Evolutionary conservation across 2,113 vertebrate species (phyloP).

Genomic region (Takifugu flavidus): DNA sequence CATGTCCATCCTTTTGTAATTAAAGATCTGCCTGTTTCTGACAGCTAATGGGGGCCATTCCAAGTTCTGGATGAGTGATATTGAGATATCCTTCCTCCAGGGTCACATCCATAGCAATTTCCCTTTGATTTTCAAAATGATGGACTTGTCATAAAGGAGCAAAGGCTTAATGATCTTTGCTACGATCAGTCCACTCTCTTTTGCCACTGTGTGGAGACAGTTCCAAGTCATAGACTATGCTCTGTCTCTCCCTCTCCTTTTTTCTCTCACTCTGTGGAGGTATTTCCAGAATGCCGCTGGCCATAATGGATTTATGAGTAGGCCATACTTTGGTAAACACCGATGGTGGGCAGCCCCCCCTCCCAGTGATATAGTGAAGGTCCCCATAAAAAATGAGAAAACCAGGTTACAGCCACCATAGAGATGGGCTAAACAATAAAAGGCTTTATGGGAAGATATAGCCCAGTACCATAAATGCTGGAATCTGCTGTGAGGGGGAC

Average conservation of each 20-base stretch:
- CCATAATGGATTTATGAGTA: slow-evolving; percentile 69
- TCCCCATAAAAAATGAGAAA: slow-evolving; percentile 73
- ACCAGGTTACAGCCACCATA: slow-evolving; percentile 72
- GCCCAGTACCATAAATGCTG: slow-evolving; percentile 75
- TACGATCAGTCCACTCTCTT: slow-evolving; percentile 54
- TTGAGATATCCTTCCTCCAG: slow-evolving; percentile 59
- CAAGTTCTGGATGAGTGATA: slow-evolving; percentile 55
- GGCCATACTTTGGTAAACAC: slow-evolving; percentile 73
- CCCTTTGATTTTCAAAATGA: slow-evolving; percentile 64
- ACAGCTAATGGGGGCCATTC: slow-evolving; percentile 59
- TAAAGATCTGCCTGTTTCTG: slow-evolving; percentile 43
- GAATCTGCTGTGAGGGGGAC: slow-evolving; percentile 68
- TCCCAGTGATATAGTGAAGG: slow-evolving; percentile 65
- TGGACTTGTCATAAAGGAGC: slow-evolving; percentile 53
- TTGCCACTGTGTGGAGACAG: slow-evolving; percentile 48
- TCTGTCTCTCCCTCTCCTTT: slow-evolving; percentile 12
- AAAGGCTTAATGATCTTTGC: slow-evolving; percentile 62
- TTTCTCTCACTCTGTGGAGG: slow-evolving; percentile 50
- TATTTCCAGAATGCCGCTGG: slow-evolving; percentile 71
- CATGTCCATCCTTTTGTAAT: slow-evolving; percentile 41
- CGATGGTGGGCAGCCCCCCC: slow-evolving; percentile 65
- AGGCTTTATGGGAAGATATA: slow-evolving; percentile 73
- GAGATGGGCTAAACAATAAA: slow-evolving; percentile 68
- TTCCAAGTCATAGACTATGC: slow-evolving; percentile 57
- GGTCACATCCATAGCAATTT: slow-evolving; percentile 64